These are phyloP conservation scores for Cryptus armator DNA, from an alignment of 2,888 invertebrate species.

Conservation along the genomic window DNA sequence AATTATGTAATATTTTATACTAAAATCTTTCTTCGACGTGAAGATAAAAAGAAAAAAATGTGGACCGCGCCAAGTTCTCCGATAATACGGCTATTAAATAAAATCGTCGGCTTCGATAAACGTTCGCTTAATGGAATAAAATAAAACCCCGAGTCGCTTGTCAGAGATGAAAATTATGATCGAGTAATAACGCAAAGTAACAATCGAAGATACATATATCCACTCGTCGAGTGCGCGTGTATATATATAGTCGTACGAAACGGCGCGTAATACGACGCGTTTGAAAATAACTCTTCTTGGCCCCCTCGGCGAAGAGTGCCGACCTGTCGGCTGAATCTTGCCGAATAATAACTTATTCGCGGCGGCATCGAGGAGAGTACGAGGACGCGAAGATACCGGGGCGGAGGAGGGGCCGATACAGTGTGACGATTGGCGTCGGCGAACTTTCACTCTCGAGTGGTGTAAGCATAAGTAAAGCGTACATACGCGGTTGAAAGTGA, in stretches of 20 bases:
- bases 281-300: conserved; percentile 56
- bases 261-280: conserved; percentile 43
- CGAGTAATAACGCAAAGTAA: no score
- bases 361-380: conserved; percentile 45
- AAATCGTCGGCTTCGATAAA: no score
- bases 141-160: no score
- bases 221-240: conserved; percentile 40
- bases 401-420: conserved; percentile 14
- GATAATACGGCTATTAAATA: no score
- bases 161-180: no score
- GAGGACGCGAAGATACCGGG: conserved; percentile 40
- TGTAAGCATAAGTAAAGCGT: conserved; percentile 6
- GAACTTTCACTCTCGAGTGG: conserved; percentile 71
- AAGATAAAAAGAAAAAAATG: no score
- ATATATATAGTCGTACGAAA: conserved; percentile 18
- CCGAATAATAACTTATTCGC: conserved; percentile 68
- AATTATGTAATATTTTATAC: no score
- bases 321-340: conserved; percentile 58
- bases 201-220: conserved; percentile 27
- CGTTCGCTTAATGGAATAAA: no score
- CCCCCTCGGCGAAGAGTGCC: conserved; percentile 46
- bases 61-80: no score
- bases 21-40: no score
- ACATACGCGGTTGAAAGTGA: conserved; percentile 9
- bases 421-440: conserved; percentile 34